These are phyloP conservation scores for Entomyzon cyanotis DNA, from an alignment of 2,113 vertebrate species.

Conservation along the genomic window DNA sequence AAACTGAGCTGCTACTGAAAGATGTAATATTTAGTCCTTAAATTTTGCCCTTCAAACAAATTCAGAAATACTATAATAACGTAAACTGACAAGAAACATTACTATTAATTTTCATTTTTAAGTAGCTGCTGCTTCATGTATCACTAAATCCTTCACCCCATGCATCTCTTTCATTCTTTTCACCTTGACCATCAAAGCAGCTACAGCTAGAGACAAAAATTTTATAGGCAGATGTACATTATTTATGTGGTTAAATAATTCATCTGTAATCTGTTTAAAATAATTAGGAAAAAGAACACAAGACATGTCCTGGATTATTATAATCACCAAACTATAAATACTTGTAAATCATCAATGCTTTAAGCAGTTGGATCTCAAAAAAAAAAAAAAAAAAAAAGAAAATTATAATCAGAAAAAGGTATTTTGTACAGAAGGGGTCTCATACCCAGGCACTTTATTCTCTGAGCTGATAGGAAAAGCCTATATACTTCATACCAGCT, in stretches of 20 bases:
- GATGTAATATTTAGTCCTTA: neutral
- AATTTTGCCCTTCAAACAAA: neutral
- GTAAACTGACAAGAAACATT: neutral
- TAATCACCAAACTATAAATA: neutral
- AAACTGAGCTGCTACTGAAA: neutral
- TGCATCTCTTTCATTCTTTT: neutral
- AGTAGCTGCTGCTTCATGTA: neutral
- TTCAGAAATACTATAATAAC: neutral
- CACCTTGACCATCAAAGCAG: neutral
- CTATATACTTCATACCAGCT: fast-evolving
- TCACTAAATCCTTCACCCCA: neutral
- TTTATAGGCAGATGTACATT: neutral
- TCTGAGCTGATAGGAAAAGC: neutral
- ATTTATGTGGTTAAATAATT: neutral
- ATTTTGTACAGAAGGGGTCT: neutral
- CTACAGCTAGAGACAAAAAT: neutral
- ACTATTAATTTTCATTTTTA: neutral
- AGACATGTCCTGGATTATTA: neutral
- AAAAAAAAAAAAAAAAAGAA: no score
- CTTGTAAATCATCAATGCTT: neutral
- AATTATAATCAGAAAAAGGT: neutral
- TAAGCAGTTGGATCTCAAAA: neutral
- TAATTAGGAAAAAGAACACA: neutral
- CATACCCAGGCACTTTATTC: neutral
- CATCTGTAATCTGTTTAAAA: neutral